Evolutionary conservation across 1,140 invertebrate genomes (phyloP), one percentile per base, ranked within the genome.

Genomic region (Limonius californicus): DNA sequence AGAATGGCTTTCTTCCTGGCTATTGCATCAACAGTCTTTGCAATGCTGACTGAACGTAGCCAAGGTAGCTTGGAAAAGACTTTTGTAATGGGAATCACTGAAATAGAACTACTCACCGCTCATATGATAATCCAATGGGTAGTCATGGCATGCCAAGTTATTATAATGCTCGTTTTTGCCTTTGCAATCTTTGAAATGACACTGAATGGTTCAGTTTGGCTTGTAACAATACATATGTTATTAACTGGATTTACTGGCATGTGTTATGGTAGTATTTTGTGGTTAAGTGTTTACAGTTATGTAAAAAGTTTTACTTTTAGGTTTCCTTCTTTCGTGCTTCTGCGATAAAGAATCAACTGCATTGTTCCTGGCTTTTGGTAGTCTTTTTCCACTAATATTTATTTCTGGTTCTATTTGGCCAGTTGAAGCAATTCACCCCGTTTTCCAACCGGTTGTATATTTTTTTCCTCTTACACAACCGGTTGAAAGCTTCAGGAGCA

Each of bases 1-100:
- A 95, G 93, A n/a, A 95, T 97, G 72, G 91, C 95, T 0, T 97
- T 95, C 81, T 96, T 97, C 83, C 84, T 97, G 79, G 84, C 87
- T 16, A 92, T 96, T 12, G 94, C 93, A 12, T 76, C 97, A 54
- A 97, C 94, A 11, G 94, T 94, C 1, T 90, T 95, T 11, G 88
- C 90, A 0, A 86, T 97, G 74, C 89, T 98, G 47, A 88, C 95
- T 60, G 95, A 98, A 74, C 84, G 91, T 65, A 94, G 92, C 65
- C 92, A 95, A 75, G 93, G 94, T n/a, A 85, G 94, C 62, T 72
- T 95, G 50, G 93, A 97, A 73, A 82, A 93, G 64, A 90, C 89
- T 54, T 81, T 94, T 45, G 92, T 96, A 0, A 90, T 90, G 23
- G 91, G 90, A 74, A 85, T 77, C 6, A 76, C 68, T 61, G 82